phyloP scores from a whole-genome alignment of 1,140 invertebrate genomes.

The Anastrepha ludens region DNA sequence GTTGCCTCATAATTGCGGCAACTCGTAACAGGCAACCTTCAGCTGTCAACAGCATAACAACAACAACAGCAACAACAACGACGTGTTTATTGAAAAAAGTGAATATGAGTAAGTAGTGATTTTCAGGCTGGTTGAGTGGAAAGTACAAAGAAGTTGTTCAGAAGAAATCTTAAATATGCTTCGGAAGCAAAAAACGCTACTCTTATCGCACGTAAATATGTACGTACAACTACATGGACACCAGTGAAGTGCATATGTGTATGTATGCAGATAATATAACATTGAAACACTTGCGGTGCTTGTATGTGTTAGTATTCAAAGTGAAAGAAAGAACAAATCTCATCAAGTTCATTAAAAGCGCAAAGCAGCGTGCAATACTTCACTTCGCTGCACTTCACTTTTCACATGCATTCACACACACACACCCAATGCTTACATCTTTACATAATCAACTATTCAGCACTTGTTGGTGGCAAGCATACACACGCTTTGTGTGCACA shows the following conservation, averaged over 20 bases:
- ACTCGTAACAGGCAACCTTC: constrained; percentile 1
- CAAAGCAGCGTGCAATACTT: constrained; percentile 16
- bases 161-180: neutral
- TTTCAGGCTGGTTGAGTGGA: neutral
- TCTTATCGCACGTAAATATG: too few species aligned
- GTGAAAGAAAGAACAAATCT: neutral
- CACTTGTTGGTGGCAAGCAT: neutral
- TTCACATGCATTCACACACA: neutral
- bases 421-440: neutral
- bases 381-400: neutral
- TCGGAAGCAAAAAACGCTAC: neutral
- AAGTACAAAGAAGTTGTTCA: neutral
- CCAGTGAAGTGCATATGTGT: neutral
- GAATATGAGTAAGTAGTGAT: neutral
- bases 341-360: constrained; percentile 52
- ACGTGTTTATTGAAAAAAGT: neutral
- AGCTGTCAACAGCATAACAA: neutral
- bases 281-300: too few species aligned
- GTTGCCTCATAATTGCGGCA: constrained; percentile 45
- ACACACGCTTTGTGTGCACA: neutral
- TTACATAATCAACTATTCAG: neutral
- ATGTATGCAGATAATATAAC: neutral
- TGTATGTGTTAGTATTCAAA: too few species aligned
- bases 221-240: neutral
- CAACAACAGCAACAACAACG: too few species aligned